phyloP scores from a whole-genome alignment of 2,888 invertebrate genomes.

The Oegoconia quadripuncta region DNA sequence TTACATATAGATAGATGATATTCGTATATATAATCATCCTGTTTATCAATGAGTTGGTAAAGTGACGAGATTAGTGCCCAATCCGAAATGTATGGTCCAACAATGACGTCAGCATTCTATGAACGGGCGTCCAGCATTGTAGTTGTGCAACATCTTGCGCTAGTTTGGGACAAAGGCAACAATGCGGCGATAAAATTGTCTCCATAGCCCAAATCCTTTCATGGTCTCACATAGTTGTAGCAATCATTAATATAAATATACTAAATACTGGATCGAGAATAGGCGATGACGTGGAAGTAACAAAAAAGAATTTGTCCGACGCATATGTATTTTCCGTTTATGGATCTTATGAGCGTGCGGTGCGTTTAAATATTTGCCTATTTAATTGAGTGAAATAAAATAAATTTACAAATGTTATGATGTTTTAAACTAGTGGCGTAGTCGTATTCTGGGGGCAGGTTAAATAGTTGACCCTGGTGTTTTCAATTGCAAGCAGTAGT shows the following conservation, averaged over 20 bases:
- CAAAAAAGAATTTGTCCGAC: conserved; percentile 39
- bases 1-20: not conserved
- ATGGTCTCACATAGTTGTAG: conserved; percentile 39
- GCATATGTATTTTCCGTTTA: conserved; percentile 40
- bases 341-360: no score
- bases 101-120: conserved; percentile 59
- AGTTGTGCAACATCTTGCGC: conserved; percentile 70
- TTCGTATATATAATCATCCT: conserved; percentile 42
- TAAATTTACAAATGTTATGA: no score
- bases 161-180: conserved; percentile 51
- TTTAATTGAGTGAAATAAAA: no score
- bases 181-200: conserved; percentile 67
- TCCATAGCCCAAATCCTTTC: conserved; percentile 59
- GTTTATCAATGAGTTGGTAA: conserved; percentile 33
- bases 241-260: conserved; percentile 69
- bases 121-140: conserved; percentile 52
- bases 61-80: conserved; percentile 55
- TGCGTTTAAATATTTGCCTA: not conserved
- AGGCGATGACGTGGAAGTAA: conserved; percentile 42
- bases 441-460: no score
- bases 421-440: no score
- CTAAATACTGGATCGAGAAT: conserved; percentile 57
- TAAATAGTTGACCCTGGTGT: no score
- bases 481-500: no score
- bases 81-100: conserved; percentile 64